These are phyloP conservation scores for Uropetala carovei DNA, from an alignment of 2,888 invertebrate species.

Conservation along the genomic window DNA sequence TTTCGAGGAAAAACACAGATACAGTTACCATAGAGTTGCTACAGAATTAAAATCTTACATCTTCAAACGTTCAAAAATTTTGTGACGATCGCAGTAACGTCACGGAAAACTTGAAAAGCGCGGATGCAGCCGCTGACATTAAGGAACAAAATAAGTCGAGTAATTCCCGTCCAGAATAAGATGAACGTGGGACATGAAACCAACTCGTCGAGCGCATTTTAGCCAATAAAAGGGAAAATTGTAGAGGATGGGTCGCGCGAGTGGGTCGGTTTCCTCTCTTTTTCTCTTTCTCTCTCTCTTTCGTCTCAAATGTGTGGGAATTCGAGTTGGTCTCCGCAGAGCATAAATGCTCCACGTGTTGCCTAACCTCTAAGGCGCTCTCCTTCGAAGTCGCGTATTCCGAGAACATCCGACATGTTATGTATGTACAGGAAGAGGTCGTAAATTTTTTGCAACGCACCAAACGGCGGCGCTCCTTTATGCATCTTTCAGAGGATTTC, in stretches of 20 bases:
- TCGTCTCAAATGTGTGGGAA: not conserved
- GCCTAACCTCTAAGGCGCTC: constrained; percentile 32
- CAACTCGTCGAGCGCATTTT: not conserved
- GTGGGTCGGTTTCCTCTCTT: not conserved
- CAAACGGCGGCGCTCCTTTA: not conserved
- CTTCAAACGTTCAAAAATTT: no score
- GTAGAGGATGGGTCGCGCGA: not conserved
- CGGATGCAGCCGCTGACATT: no score
- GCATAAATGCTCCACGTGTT: constrained; percentile 28
- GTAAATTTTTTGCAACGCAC: constrained; percentile 6
- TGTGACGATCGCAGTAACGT: no score
- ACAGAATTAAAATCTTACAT: no score
- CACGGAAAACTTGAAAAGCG: no score
- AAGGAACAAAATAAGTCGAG: no score
- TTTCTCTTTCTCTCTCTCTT: no score
- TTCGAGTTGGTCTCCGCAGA: constrained; percentile 49
- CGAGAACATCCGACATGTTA: constrained; percentile 8
- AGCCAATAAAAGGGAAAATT: constrained; percentile 26
- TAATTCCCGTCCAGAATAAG: no score
- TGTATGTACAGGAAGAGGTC: not conserved
- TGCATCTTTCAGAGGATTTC: not conserved
- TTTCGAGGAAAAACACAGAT: no score
- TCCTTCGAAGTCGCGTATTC: not conserved
- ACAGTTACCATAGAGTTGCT: no score
- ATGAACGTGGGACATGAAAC: not conserved